phyloP scores from a whole-genome alignment of 2,113 vertebrate genomes.

The Siniperca chuatsi region DNA sequence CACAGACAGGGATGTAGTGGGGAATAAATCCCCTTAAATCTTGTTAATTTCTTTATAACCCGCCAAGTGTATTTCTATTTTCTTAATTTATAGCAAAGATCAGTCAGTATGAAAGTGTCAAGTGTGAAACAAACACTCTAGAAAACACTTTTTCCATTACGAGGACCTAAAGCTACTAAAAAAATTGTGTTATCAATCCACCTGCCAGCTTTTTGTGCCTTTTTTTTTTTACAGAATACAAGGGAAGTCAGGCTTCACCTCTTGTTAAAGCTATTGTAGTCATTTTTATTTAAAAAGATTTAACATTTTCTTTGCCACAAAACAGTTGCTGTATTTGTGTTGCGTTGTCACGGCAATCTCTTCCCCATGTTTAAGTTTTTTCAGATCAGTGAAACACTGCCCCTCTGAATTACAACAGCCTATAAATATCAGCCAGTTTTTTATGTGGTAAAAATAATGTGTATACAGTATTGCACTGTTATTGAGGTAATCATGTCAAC shows the following conservation, averaged over 20 bases:
- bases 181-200: neutral
- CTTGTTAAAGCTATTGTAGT: slow-evolving; percentile 21
- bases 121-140: slow-evolving; percentile 44
- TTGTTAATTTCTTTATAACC: slow-evolving; percentile 54
- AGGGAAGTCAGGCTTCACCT: neutral
- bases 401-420: neutral
- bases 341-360: neutral
- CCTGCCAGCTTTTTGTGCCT: neutral
- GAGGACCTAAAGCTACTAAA: slow-evolving; percentile 3
- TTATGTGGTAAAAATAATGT: neutral
- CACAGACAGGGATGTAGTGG: slow-evolving; percentile 55
- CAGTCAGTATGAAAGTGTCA: slow-evolving; percentile 46
- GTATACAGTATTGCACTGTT: neutral
- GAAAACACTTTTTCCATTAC: slow-evolving; percentile 21
- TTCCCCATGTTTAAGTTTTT: neutral
- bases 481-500: neutral
- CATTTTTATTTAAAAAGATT: neutral
- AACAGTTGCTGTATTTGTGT: slow-evolving; percentile 26
- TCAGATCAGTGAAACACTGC: neutral
- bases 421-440: neutral
- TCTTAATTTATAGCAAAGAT: slow-evolving; percentile 49
- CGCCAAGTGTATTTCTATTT: slow-evolving; percentile 52
- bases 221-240: neutral
- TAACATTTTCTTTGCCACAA: slow-evolving; percentile 11
- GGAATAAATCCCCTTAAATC: slow-evolving; percentile 62